Evolutionary conservation across 2,888 invertebrate genomes (phyloP).

Genomic region (Vannuccia rotundouncinata): DNA sequence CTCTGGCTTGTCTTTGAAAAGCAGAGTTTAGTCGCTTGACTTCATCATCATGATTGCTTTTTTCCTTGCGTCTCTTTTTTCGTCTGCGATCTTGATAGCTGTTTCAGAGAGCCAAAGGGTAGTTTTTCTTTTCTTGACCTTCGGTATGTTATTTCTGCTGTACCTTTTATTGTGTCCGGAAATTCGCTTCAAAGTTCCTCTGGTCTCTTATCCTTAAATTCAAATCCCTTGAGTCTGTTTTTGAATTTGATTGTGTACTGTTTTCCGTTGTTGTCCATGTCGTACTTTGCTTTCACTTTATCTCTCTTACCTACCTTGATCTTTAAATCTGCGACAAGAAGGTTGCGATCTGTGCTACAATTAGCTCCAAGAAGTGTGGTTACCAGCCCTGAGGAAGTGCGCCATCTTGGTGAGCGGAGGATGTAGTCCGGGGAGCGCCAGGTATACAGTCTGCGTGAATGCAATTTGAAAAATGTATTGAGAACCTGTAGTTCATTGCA

Average conservation of each 20-base stretch:
- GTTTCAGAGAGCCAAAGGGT: background rate
- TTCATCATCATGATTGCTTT: background rate
- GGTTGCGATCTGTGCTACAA: background rate
- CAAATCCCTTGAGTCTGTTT: slow-evolving; percentile 1
- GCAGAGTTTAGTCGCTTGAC: background rate
- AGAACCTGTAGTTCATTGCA: background rate
- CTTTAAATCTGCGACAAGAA: slow-evolving; percentile 10
- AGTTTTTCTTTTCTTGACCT: slow-evolving; percentile 3
- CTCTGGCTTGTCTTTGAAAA: slow-evolving; percentile 22
- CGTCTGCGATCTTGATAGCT: slow-evolving; percentile 19
- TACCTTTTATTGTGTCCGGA: background rate
- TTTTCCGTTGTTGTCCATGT: background rate
- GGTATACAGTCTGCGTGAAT: background rate
- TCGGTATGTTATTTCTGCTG: background rate
- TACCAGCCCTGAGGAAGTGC: background rate
- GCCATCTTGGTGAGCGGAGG: background rate
- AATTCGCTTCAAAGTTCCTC: background rate
- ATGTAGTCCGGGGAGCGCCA: slow-evolving; percentile 28
- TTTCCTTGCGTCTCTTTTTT: background rate
- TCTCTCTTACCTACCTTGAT: background rate
- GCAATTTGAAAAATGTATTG: slow-evolving; percentile 3
- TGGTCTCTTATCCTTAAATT: background rate
- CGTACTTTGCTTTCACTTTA: background rate
- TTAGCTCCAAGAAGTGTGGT: slow-evolving; percentile 25
- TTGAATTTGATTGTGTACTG: background rate